Conservation (phyloP, 30 jellyfish, hydroid and myxozoan genomes). For the Cassiopea andromeda region DNA sequence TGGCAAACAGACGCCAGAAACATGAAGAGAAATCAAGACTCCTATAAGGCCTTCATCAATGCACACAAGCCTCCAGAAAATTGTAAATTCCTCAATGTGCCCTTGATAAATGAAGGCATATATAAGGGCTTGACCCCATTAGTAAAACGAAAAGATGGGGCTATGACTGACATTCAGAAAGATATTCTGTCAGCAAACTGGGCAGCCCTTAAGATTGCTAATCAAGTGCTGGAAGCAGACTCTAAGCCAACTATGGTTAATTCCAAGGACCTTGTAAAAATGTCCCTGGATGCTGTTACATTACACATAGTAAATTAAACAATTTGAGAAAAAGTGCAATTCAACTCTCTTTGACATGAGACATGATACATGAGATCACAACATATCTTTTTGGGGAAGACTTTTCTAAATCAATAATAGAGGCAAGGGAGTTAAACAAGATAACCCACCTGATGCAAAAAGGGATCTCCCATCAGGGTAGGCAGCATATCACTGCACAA, state of each 20-base stretch:
- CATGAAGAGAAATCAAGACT: background rate
- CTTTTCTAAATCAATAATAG: constrained; percentile 25
- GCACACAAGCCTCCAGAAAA: background rate
- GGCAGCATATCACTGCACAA: background rate
- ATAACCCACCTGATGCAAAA: background rate
- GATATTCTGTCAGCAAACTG: background rate
- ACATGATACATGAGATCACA: constrained; percentile 32
- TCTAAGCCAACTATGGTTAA: background rate
- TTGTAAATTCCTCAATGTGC: constrained; percentile 1
- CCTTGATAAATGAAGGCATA: constrained; percentile 3
- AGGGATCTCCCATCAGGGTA: background rate
- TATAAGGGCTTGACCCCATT: background rate
- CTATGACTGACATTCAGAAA: background rate
- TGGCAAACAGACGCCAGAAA: background rate
- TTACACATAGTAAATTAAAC: constrained; percentile 23
- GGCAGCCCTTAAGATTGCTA: background rate
- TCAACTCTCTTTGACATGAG: constrained; percentile 11
- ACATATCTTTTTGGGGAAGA: constrained; percentile 36
- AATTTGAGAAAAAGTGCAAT: constrained; percentile 7
- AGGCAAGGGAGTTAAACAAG: constrained; percentile 14
- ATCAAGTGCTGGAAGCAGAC: constrained; percentile 6
- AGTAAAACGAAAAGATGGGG: constrained; percentile 1
- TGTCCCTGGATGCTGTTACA: constrained; percentile 14
- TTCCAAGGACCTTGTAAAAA: background rate
- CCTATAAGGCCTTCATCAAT: background rate